Conservation (phyloP, 1,140 invertebrate species). For the Neuroterus valhalla region DNA sequence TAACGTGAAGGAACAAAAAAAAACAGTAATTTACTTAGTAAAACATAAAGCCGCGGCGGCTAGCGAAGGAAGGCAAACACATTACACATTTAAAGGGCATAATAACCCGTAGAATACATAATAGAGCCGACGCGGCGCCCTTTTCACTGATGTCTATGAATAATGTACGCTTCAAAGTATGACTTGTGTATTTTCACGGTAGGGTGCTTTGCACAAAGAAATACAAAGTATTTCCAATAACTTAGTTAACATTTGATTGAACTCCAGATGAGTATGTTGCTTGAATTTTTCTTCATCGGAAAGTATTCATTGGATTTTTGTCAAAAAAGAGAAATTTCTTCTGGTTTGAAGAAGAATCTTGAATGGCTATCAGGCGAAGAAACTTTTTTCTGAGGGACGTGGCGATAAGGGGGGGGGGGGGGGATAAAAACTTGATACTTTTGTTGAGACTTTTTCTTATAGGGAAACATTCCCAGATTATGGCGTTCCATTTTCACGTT, state of each 20-base stretch:
- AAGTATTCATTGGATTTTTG: too few relatives aligned
- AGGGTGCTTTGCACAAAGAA: constrained; percentile 12
- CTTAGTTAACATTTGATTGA: neutral
- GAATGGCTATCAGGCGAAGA: too few relatives aligned
- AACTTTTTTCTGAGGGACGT: too few relatives aligned
- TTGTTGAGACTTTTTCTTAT: too few relatives aligned
- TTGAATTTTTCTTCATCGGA: too few relatives aligned
- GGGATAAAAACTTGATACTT: too few relatives aligned
- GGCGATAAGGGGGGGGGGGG: too few relatives aligned
- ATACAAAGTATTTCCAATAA: constrained; percentile 7
- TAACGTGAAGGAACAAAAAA: constrained; percentile 71
- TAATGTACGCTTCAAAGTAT: constrained; percentile 73
- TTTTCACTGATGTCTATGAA: constrained; percentile 74
- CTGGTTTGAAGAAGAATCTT: too few relatives aligned
- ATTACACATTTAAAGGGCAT: constrained; percentile 76
- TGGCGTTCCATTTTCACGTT: too few relatives aligned
- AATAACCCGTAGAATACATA: constrained; percentile 75
- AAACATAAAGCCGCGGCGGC: constrained; percentile 74
- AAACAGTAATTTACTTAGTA: constrained; percentile 77
- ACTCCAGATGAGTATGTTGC: too few relatives aligned
- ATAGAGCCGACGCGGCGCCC: constrained; percentile 72
- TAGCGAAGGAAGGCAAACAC: constrained; percentile 75
- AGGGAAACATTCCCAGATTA: too few relatives aligned
- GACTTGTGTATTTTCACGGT: constrained; percentile 50
- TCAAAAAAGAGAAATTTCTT: too few relatives aligned